Evolutionary conservation across 1,140 invertebrate genomes (phyloP).

Genomic region (Camponotus floridanus): DNA sequence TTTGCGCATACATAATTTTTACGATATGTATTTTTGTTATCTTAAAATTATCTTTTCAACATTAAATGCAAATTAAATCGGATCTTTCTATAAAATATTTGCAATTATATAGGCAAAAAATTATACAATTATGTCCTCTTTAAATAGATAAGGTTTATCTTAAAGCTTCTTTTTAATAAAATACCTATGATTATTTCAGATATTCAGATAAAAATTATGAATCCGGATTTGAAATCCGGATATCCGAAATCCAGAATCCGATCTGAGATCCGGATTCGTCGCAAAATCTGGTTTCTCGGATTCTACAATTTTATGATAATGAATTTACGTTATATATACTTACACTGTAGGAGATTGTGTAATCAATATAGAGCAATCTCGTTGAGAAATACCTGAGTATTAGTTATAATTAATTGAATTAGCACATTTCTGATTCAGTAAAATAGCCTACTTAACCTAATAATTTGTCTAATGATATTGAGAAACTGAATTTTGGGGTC

Average conservation of each 20-base stretch:
- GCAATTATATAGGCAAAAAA: not conserved
- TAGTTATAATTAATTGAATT: slow-evolving; percentile 15
- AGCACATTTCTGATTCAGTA: not conserved
- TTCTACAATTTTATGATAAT: slow-evolving; percentile 10
- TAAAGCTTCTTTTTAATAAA: not conserved
- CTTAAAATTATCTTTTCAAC: not conserved
- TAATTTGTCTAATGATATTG: slow-evolving; percentile 10
- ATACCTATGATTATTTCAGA: not conserved
- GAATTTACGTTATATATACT: slow-evolving; percentile 18
- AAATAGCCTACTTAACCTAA: not conserved
- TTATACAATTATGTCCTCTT: not conserved
- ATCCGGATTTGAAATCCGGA: slow-evolving; percentile 7
- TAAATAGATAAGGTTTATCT: not conserved
- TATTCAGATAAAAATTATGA: slow-evolving; percentile 20
- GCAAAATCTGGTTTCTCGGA: not conserved
- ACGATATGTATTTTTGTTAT: slow-evolving; percentile 21
- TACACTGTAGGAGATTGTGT: not conserved
- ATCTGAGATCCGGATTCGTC: not conserved
- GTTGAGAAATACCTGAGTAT: not conserved
- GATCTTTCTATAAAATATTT: not conserved
- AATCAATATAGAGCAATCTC: not conserved
- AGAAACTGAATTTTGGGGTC: slow-evolving; percentile 22
- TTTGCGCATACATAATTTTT: not conserved
- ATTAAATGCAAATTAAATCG: not conserved
- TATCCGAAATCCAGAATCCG: not conserved